Evolutionary conservation across 1,140 invertebrate species (phyloP).

Genomic region (Leptoteleia sp.): DNA sequence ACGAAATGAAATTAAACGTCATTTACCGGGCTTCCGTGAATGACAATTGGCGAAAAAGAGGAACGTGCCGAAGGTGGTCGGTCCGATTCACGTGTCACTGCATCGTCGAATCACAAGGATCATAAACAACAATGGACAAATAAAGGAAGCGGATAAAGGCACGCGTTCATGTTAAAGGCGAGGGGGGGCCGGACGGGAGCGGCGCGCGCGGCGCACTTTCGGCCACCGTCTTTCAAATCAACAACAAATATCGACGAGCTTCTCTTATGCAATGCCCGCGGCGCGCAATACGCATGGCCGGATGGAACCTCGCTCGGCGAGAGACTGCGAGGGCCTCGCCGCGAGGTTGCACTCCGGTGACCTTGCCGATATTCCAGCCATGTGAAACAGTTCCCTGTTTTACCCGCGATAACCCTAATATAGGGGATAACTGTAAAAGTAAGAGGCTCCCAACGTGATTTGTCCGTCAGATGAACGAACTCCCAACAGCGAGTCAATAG

Average conservation of each 20-base stretch:
- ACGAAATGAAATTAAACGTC: too few species aligned
- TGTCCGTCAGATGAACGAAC: conserved; percentile 37
- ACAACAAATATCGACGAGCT: conserved; percentile 45
- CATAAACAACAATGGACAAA: too few species aligned
- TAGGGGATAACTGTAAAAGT: conserved; percentile 76
- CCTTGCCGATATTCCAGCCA: conserved; percentile 76
- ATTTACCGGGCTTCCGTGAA: too few species aligned
- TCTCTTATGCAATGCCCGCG: conserved; percentile 50
- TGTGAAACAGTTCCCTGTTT: conserved; percentile 75
- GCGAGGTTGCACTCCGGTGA: conserved; percentile 77
- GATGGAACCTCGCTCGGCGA: conserved; percentile 47
- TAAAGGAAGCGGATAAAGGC: too few species aligned
- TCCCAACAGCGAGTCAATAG: too few species aligned
- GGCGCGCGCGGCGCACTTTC: too few species aligned
- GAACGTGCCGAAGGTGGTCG: too few species aligned
- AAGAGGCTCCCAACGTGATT: conserved; percentile 75
- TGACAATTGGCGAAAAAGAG: too few species aligned
- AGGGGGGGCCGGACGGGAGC: too few species aligned
- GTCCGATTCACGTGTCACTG: too few species aligned
- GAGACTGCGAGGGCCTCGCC: conserved; percentile 57
- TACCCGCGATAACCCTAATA: conserved; percentile 75
- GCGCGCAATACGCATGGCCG: conserved; percentile 60
- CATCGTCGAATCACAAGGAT: too few species aligned
- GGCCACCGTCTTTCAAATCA: not conserved
- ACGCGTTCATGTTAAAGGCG: too few species aligned